phyloP scores from a whole-genome alignment of 2,888 invertebrate genomes.

The Ariolimax columbianus region DNA sequence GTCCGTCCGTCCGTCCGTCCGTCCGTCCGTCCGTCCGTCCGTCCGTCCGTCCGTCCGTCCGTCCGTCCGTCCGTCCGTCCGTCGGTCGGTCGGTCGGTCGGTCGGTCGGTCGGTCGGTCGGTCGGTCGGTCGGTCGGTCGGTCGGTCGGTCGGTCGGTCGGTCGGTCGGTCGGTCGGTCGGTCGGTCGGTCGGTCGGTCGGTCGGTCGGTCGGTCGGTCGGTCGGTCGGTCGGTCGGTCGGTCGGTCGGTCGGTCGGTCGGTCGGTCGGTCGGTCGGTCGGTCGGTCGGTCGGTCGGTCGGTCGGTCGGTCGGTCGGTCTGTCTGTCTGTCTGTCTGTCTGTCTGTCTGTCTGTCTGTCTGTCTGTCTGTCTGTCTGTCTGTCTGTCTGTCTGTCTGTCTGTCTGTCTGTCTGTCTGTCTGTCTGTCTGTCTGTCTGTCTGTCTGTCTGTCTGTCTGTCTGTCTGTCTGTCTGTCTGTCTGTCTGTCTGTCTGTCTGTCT shows the following conservation, averaged over 20 bases:
- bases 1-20: constrained; percentile 7
- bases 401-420: no score
- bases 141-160: constrained; percentile 17
- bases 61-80: constrained; percentile 11
- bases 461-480: constrained; percentile 12
- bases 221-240: constrained; percentile 3
- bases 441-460: no score
- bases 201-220: neutral
- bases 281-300: constrained; percentile 25
- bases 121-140: constrained; percentile 15
- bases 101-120: constrained; percentile 21
- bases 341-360: neutral
- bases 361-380: constrained; percentile 1
- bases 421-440: no score
- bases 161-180: constrained; percentile 7
- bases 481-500: neutral
- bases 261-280: neutral
- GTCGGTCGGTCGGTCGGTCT: constrained; percentile 11
- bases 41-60: constrained; percentile 18
- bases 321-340: no score
- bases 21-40: constrained; percentile 20
- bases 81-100: constrained; percentile 42
- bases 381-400: no score
- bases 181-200: neutral
- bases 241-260: neutral